These are phyloP conservation scores for Philantomba maxwellii DNA, from an alignment of 2,113 vertebrate species.

Conservation along the genomic window DNA sequence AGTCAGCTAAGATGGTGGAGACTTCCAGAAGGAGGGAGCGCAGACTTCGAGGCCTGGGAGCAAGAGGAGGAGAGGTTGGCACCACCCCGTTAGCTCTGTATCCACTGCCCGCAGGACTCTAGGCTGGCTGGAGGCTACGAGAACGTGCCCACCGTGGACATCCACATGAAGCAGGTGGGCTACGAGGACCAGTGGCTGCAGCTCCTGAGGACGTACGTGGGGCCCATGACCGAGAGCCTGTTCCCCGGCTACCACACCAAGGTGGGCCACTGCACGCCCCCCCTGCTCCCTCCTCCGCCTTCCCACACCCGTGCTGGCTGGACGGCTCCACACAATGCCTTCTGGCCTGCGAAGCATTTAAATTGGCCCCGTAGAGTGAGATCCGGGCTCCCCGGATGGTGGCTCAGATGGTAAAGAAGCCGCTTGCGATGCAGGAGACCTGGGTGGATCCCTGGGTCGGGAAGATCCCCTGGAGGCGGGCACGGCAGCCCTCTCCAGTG, in stretches of 20 bases:
- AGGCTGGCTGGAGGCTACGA: constrained; percentile 88
- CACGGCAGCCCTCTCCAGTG: not conserved
- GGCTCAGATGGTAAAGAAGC: not conserved
- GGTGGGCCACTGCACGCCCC: constrained; percentile 58
- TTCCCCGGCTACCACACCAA: constrained; percentile 90
- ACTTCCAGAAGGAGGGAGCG: not conserved
- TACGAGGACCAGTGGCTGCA: constrained; percentile 91
- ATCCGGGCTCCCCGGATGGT: not conserved
- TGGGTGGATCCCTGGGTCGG: not conserved
- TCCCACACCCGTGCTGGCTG: not conserved
- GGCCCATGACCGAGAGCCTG: constrained; percentile 85
- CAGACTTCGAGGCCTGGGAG: not conserved
- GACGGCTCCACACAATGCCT: fast-evolving
- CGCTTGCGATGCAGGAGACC: not conserved
- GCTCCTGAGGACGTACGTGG: constrained; percentile 86
- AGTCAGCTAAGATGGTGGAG: not conserved
- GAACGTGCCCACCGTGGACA: constrained; percentile 90
- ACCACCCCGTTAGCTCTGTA: not conserved
- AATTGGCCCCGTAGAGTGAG: not conserved
- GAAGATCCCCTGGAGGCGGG: not conserved
- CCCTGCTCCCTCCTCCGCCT: fast-evolving
- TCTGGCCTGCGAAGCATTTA: fast-evolving
- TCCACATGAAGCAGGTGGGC: constrained; percentile 90
- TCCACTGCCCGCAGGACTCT: constrained; percentile 78
- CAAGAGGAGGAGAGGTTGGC: not conserved